Conservation (phyloP, 2,888 invertebrate genomes). For the Drosophila austrosaltans region DNA sequence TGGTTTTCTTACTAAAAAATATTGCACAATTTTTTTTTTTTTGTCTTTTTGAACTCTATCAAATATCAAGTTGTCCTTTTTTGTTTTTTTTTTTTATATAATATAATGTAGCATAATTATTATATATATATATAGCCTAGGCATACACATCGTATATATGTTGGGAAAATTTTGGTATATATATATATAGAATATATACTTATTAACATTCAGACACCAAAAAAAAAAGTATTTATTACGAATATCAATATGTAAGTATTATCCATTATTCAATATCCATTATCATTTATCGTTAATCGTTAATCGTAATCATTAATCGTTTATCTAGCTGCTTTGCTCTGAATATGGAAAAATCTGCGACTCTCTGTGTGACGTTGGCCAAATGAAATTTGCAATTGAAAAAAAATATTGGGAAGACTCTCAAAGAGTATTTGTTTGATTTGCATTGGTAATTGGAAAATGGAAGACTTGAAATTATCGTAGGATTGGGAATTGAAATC, state of each 20-base stretch:
- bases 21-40: slow-evolving; percentile 61
- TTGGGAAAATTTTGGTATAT: slow-evolving; percentile 42
- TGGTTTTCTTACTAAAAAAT: slow-evolving; percentile 65
- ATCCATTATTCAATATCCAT: neutral
- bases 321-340: slow-evolving; percentile 27
- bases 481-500: neutral
- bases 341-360: neutral
- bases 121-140: slow-evolving; percentile 44
- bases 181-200: slow-evolving; percentile 14
- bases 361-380: slow-evolving; percentile 9
- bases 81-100: slow-evolving; percentile 16
- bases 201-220: slow-evolving; percentile 73
- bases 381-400: neutral
- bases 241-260: slow-evolving; percentile 5
- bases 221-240: slow-evolving; percentile 53
- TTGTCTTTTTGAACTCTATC: slow-evolving; percentile 65
- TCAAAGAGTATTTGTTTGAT: neutral
- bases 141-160: slow-evolving; percentile 38
- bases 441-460: neutral
- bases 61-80: slow-evolving; percentile 61
- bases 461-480: neutral
- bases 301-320: slow-evolving; percentile 1
- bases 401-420: slow-evolving; percentile 21
- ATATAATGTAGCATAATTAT: slow-evolving; percentile 40
- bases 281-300: slow-evolving; percentile 1